Evolutionary conservation across 2,888 invertebrate species (phyloP), one percentile per base, ranked within the genome.

Genomic region (Microplitis deprimator): DNA sequence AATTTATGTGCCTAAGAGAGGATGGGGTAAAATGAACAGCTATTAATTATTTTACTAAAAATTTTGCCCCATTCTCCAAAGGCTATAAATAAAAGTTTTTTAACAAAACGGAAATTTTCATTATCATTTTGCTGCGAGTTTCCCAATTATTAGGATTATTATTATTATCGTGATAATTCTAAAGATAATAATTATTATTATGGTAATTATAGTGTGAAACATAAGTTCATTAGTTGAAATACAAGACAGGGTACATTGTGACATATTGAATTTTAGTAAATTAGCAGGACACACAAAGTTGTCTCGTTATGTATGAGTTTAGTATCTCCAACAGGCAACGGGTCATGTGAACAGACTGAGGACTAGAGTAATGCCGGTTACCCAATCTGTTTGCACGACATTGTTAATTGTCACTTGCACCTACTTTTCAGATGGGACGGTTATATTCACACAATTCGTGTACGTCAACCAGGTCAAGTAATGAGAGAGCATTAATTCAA

Each of bases 391-490:
- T 65, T 20, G 29, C 65, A 65, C 65, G 65, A 20, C 29, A 65
- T 20, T 65, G 65, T 65, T 65, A 65, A 65, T 65, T 65, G 29
- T 65, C 65, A 38, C 20, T 29, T 29, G 20, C 29, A 65, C 65
- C 29, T 29, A 20, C 29, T 29, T 29, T 65, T 65, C 29, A 20
- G 65, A 13, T 65, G 20, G 6, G 10, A 62, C 20, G 5, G 20
- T 65, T 65, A 10, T 65, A 10, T 20, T 65, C 65, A 29, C 29
- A 20, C 65, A 73, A 72, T 77, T 77, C 60, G 64, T 50, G 65
- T 60, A 13, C 64, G 69, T 75, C 62, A 17, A 59, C 39, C 50
- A 13, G 50, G 50, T 50, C 50, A 50, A 50, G 50, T 50, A 50
- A 50, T 50, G 50, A 50, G 29, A 29, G 29, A 29, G 29, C 29